Evolutionary conservation across 1,140 invertebrate species (phyloP).

Genomic region (Atta texana): DNA sequence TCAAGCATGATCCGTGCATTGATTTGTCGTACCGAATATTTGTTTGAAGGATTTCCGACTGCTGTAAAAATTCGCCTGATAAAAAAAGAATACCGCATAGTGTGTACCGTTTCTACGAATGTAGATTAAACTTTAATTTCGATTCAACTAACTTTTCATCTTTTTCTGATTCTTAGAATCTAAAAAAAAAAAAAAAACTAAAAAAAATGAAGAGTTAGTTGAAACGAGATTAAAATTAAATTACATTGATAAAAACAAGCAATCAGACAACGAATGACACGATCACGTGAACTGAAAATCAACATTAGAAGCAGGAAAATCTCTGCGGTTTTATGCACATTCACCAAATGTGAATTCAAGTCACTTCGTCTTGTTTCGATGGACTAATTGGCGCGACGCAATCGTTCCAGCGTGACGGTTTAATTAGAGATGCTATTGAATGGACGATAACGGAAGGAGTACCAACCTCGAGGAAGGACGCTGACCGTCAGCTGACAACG

Average conservation of each 20-base stretch:
- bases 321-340: background rate
- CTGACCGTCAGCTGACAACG: conserved; percentile 28
- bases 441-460: background rate
- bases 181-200: too few species aligned
- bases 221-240: too few species aligned
- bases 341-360: background rate
- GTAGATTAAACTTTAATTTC: too few species aligned
- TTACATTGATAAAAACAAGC: too few species aligned
- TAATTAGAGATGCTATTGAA: conserved; percentile 52
- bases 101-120: too few species aligned
- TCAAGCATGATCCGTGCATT: background rate
- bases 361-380: conserved; percentile 12
- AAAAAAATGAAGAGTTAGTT: too few species aligned
- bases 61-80: background rate
- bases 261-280: background rate
- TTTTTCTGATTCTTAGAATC: too few species aligned
- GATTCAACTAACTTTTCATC: too few species aligned
- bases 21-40: background rate
- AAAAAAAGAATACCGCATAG: too few species aligned
- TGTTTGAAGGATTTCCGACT: background rate
- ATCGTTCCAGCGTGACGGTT: conserved; percentile 12
- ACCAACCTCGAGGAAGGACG: conserved; percentile 51
- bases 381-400: conserved; percentile 44
- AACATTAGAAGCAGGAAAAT: background rate
- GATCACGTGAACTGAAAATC: conserved; percentile 8